Evolutionary conservation across 1,140 invertebrate species (phyloP), one percentile per base, ranked within the genome.

Genomic region (Laodelphax striatellus): DNA sequence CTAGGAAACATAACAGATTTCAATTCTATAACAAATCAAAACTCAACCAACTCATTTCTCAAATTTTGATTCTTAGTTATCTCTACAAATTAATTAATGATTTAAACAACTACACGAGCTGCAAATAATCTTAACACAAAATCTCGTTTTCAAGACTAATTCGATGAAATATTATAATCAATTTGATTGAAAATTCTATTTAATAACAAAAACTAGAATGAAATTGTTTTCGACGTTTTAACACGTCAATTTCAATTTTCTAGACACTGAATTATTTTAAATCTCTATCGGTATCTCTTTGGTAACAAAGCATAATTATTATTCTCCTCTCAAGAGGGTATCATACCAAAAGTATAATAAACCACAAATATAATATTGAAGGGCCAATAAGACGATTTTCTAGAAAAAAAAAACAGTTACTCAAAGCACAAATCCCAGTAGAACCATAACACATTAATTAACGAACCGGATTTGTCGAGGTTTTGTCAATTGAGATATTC

Each of bases 401-500:
- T 44, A 9, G 22, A 34, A 28, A 50, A 50, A 50, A n/a, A 19
- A 44, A 44, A 19, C 46, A 19, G 46, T 50, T 11, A 50, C 46
- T 50, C 46, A 50, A 50, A 50, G 46, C 16, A 16, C 46, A 50
- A 50, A 50, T 50, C n/a, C 46, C 46, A 17, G 46, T 14, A 50
- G 14, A 50, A 50, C 16, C 16, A 50, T 50, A 50, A 17, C 16
- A 46, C 19, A 46, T 16, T 50, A 50, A 50, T 14, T 50, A 17
- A 5, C 2, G 2, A 44, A 50, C 14, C 9, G 21, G 16, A 50
- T 50, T 19, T 50, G 16, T 6, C 6, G 21, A 53, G 56, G 52
- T 61, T 58, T 42, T 61, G 31, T 46, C 46, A 52, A 42, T 61
- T 58, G 60, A 46, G 57, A 63, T 56, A 58, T 63, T 60, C 57